Percentiles rank a stretch among this genome's conserved stretches.
Evolutionary conservation across 2,888 invertebrate genomes (phyloP).

Genomic region (Apamea epomidion): DNA sequence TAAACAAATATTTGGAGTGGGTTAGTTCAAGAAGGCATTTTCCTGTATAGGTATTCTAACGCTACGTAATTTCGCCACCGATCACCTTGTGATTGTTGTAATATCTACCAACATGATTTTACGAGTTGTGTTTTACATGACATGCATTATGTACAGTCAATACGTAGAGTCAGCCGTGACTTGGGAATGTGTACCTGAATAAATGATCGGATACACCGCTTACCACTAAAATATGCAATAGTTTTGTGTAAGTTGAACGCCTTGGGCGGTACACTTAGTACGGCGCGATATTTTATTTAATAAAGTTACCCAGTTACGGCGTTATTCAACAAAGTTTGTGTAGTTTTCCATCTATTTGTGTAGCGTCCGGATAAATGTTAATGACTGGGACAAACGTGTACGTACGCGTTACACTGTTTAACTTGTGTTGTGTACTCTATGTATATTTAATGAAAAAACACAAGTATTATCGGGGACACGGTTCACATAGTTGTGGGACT

Average conservation of each 20-base stretch:
- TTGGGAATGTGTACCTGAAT: conserved; percentile 87
- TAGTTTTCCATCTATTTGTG: conserved; percentile 80
- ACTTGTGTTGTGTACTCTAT: conserved; percentile 73
- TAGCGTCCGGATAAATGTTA: conserved; percentile 82
- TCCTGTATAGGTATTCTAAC: neutral
- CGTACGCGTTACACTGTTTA: conserved; percentile 72
- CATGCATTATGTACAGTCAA: conserved; percentile 86
- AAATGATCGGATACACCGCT: conserved; percentile 86
- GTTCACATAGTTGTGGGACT: conserved; percentile 38
- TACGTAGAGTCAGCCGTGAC: conserved; percentile 80
- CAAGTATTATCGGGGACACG: conserved; percentile 40
- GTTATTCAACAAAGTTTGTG: conserved; percentile 82
- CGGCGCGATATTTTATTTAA: conserved; percentile 86
- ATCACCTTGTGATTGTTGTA: conserved; percentile 10
- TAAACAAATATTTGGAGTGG: neutral
- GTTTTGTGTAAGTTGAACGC: conserved; percentile 89
- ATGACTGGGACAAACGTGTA: conserved; percentile 77
- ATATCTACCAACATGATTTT: conserved; percentile 45
- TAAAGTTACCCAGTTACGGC: conserved; percentile 81
- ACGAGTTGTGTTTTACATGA: conserved; percentile 77
- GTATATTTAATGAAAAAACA: conserved; percentile 77
- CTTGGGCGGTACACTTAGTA: conserved; percentile 83
- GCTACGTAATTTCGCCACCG: neutral
- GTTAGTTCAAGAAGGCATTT: neutral
- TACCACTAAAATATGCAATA: conserved; percentile 88